Evolutionary conservation across 1,140 invertebrate genomes (phyloP).

Genomic region (Musca domestica): DNA sequence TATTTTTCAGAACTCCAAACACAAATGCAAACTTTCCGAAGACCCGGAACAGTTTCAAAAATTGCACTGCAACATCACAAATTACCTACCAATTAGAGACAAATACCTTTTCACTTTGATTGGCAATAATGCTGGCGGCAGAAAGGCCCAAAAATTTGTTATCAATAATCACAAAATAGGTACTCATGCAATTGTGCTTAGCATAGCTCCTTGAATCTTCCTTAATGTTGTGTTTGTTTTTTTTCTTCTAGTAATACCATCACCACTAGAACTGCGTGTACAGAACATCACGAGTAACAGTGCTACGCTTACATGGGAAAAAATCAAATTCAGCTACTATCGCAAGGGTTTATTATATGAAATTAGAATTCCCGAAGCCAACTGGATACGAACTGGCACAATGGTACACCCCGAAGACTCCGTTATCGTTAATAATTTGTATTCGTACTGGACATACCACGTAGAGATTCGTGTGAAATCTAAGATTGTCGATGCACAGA

Average conservation of each 20-base stretch:
- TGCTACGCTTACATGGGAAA: neutral
- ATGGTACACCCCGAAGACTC: no score
- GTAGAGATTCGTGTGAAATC: constrained; percentile 4
- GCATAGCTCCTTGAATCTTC: no score
- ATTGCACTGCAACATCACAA: neutral
- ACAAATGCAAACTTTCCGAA: neutral
- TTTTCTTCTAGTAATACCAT: constrained; percentile 26
- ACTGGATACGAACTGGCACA: no score
- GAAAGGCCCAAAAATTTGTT: neutral
- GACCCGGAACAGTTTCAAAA: neutral
- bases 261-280: neutral
- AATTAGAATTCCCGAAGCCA: neutral
- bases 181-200: constrained; percentile 1
- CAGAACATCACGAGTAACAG: constrained; percentile 6
- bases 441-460: constrained; percentile 21
- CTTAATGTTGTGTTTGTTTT: no score
- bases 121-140: constrained; percentile 2
- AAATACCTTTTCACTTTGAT: constrained; percentile 19
- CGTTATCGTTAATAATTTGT: constrained; percentile 4
- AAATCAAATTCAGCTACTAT: neutral
- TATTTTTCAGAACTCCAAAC: neutral
- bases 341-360: neutral
- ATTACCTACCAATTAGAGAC: neutral
- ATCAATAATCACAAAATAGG: constrained; percentile 12
- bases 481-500: neutral